These are phyloP conservation scores for Hoplostethus mediterraneus DNA, from an alignment of 2,797 vertebrate genomes.

Conservation along the genomic window DNA sequence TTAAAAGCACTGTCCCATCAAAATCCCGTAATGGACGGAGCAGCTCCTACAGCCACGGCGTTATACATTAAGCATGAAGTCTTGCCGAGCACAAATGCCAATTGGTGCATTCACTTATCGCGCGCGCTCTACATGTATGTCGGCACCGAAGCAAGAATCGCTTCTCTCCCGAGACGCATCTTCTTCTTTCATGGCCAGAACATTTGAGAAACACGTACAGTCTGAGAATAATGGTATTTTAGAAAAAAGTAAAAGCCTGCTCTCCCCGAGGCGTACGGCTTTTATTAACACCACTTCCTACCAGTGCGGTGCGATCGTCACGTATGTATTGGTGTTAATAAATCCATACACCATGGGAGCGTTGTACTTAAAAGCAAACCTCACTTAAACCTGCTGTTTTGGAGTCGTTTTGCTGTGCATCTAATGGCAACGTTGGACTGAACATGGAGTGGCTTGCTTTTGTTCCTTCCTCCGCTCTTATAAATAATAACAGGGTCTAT, in stretches of 20 bases:
- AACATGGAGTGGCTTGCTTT: neutral
- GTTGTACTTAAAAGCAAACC: neutral
- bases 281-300: too few relatives aligned
- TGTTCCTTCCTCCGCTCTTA: neutral
- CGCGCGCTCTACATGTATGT: too few relatives aligned
- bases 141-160: too few relatives aligned
- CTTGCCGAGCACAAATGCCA: too few relatives aligned
- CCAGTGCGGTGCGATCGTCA: too few relatives aligned
- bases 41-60: neutral
- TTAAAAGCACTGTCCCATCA: too few relatives aligned
- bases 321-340: too few relatives aligned
- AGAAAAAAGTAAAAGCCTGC: too few relatives aligned
- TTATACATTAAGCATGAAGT: neutral
- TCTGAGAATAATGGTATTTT: neutral
- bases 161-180: too few relatives aligned
- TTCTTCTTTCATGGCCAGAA: neutral
- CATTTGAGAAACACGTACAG: neutral
- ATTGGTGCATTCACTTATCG: too few relatives aligned
- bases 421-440: neutral
- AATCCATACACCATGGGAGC: too few relatives aligned
- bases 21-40: neutral
- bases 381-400: neutral
- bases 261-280: too few relatives aligned
- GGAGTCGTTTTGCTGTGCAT: neutral
- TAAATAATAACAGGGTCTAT: constrained; percentile 16